Base-by-base conservation (phyloP, 2,888 invertebrate species). In the Spilosoma lubricipeda region DNA sequence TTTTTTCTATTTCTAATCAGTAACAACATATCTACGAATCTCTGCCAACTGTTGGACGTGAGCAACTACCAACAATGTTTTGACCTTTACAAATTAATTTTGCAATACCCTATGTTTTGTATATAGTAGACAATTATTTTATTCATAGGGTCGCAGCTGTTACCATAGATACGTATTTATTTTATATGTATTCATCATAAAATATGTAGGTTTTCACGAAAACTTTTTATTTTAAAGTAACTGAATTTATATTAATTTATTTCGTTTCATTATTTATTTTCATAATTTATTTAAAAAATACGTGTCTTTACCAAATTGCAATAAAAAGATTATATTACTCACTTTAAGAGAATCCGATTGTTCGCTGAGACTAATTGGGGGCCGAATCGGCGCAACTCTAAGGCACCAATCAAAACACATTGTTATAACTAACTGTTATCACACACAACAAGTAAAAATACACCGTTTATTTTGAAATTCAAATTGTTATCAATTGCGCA, bases 331-430 rank as follows among this genome's bases (percentile, higher is more conserved):
- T 67, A 65, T 71, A 83, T 78, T 67, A 92, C 96, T 97, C 96
- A 98, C 98, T 97, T 97, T 98, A 82, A 98, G 94, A 80, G 97
- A 93, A 87, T 98, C 98, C 79, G 98, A 98, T 88, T 95, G 95
- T 86, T 97, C 97, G 88, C 90, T 96, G 84, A 98, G 94, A 91
- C 97, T 97, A 90, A 98, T 97, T 80, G 98, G 98, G 81, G 97
- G 96, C 87, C 97, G 96, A 85, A 98, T 97, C 76, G 97, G 97
- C 85, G 97, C 96, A 78, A 97, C 97, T 85, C 96, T 96, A 86
- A 96, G 96, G 92, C 97, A 97, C 91, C 97, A 97, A 83, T 93
- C 92, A 92, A 97, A 97, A 91, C 97, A 97, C 97, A 97, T 97
- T 85, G 78, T 91, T 86, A 82, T 82, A 85, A 83, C 83, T 82